Base-by-base conservation (phyloP, 1,140 invertebrate species). In the Platorchestia sp. region DNA sequence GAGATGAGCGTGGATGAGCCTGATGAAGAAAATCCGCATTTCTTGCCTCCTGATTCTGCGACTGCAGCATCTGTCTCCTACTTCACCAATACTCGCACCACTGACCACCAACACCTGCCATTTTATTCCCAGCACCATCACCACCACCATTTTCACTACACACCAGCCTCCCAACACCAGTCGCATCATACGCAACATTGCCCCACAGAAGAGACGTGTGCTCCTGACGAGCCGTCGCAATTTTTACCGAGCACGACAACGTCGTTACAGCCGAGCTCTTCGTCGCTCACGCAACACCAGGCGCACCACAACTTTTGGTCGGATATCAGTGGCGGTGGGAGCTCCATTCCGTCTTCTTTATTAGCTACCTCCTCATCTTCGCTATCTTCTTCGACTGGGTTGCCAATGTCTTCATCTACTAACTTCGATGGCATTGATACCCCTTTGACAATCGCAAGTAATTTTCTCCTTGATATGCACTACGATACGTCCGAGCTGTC, bases 231-330 rank as follows among this genome's bases (percentile, higher is more conserved):
- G 10, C 91, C 45, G 3, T 45, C 91, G 6, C 91, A 45, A 47
- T 45, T 19, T 93, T 93, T 93, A 36, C 43, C 91, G 45, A 93
- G 45, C 45, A 22, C 43, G 10, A 93, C 43, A 19, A 40, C 91
- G 40, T 45, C 91, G 40, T 47, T 93, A 40, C 91, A 93, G 43
- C 43, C 45, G 10, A 93, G 91, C 44, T 93, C 91, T 36, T 93
- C 91, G 43, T 93, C 91, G 36, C 45, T 93, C 36, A 93, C 91
- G 0, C 91, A 93, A 40, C 91, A 93, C 44, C 91, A 93, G 40
- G 91, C 91, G 19, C 91, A 93, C 47, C 91, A 93, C 36, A 93
- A 93, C 91, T 93, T 93, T 44, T 93, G 91, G 91, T 93, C 91
- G 40, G 91, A 93, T 40, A 93, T 93, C 19, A 93, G 91, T 93